A percentile compares a stretch with the other conserved stretches of the same genome.
Evolutionary conservation across 1,140 invertebrate species (phyloP).

Genomic region (Acromyrmex heyeri): DNA sequence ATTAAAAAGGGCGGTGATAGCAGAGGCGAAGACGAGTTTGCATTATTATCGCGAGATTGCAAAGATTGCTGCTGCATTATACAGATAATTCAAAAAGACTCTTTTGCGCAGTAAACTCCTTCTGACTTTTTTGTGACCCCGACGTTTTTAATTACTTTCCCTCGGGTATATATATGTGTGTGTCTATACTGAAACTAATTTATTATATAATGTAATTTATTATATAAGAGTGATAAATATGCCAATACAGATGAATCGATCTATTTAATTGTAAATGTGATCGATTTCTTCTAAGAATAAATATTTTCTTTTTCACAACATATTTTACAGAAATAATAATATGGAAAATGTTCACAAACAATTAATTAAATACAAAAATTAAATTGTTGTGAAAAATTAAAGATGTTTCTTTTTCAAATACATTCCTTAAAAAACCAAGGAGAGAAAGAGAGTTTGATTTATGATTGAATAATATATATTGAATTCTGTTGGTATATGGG

Average conservation of each 20-base stretch:
- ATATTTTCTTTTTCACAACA: not conserved
- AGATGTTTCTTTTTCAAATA: not conserved
- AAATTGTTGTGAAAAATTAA: constrained; percentile 8
- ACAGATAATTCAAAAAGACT: constrained; percentile 14
- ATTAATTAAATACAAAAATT: constrained; percentile 9
- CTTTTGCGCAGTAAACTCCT: not conserved
- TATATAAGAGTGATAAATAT: not conserved
- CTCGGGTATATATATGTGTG: not conserved
- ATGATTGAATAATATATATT: constrained; percentile 13
- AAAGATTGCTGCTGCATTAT: constrained; percentile 35
- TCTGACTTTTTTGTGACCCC: not conserved
- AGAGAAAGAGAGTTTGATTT: constrained; percentile 12
- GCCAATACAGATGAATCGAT: not conserved
- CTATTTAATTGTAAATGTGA: not conserved
- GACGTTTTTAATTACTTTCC: constrained; percentile 26
- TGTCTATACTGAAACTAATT: not conserved
- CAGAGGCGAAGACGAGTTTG: not conserved
- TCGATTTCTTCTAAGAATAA: not conserved
- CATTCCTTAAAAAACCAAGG: not conserved
- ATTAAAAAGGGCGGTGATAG: constrained; percentile 24
- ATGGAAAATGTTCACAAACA: not conserved
- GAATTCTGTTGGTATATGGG: not conserved
- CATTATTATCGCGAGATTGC: constrained; percentile 34
- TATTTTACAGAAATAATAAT: not conserved
- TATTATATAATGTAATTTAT: not conserved